Percentiles rank a stretch among this genome's conserved stretches.
Conservation (phyloP, 2,797 vertebrate genomes). For the Anguilla pacifica region DNA sequence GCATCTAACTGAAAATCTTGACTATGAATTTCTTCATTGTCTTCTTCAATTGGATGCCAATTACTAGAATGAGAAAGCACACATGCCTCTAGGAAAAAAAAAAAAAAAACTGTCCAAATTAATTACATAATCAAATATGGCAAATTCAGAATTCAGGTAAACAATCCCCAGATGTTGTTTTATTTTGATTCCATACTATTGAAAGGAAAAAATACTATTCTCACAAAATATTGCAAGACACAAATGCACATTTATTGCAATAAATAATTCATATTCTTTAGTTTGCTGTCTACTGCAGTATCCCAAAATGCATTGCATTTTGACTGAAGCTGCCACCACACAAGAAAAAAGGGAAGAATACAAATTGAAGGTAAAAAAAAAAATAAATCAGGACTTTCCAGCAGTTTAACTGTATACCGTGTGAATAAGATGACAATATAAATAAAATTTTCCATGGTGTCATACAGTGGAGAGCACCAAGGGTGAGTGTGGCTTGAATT, state of each 20-base stretch:
- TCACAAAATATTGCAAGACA: constrained; percentile 71
- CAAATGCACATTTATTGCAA: constrained; percentile 72
- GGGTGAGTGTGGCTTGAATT: not conserved
- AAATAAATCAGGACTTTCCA: not conserved
- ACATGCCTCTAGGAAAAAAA: not conserved
- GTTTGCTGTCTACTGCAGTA: constrained; percentile 67
- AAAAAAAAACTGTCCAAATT: not conserved
- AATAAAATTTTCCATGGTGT: not conserved
- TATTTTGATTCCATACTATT: constrained; percentile 57
- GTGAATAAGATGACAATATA: not conserved
- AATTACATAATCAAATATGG: constrained; percentile 34
- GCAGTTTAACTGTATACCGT: not conserved
- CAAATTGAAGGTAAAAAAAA: not conserved
- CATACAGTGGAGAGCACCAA: not conserved
- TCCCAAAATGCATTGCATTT: constrained; percentile 20
- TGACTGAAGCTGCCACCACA: not conserved
- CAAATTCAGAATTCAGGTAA: constrained; percentile 20
- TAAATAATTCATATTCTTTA: constrained; percentile 70
- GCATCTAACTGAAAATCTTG: not conserved
- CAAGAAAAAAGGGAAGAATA: not conserved
- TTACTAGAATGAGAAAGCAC: not conserved
- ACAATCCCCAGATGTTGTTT: constrained; percentile 27
- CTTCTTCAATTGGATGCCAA: not conserved
- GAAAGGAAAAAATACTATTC: constrained; percentile 59
- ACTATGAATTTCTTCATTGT: not conserved